Conservation (phyloP, 2,888 invertebrate genomes). For the Sphecodes monilicornis region DNA sequence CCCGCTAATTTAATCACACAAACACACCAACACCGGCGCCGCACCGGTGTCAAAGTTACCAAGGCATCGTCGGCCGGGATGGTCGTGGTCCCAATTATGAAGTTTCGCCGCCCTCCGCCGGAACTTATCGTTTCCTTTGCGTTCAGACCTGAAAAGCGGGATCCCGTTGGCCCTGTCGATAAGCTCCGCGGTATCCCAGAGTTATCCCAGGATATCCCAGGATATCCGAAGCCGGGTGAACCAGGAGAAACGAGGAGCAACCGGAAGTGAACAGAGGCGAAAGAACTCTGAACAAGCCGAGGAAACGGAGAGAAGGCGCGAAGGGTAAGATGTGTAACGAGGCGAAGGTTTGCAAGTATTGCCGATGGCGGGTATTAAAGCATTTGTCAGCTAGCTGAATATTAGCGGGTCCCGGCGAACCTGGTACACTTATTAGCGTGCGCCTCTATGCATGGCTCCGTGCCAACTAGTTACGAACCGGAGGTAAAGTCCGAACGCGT, state of each 20-base stretch:
- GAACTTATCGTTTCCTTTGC: conserved; percentile 58
- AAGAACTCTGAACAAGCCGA: conserved; percentile 36
- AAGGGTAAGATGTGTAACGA: conserved; percentile 48
- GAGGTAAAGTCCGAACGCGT: conserved; percentile 76
- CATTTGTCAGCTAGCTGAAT: conserved; percentile 81
- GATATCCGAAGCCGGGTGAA: background rate
- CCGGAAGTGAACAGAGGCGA: conserved; percentile 31
- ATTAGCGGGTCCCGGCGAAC: conserved; percentile 71
- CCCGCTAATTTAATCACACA: conserved; percentile 27
- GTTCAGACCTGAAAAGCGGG: conserved; percentile 45
- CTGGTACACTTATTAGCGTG: conserved; percentile 77
- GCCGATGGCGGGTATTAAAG: conserved; percentile 82
- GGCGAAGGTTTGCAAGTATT: conserved; percentile 68
- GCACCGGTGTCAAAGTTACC: conserved; percentile 15
- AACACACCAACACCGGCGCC: background rate
- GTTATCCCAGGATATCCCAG: background rate
- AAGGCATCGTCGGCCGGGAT: background rate
- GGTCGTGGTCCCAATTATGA: conserved; percentile 51
- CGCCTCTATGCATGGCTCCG: conserved; percentile 80
- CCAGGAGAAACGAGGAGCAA: background rate
- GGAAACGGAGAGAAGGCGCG: conserved; percentile 1
- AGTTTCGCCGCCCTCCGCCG: conserved; percentile 43
- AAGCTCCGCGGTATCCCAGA: conserved; percentile 23
- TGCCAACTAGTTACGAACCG: conserved; percentile 82
- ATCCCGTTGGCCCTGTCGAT: conserved; percentile 50